Base-by-base conservation (phyloP, 2,113 vertebrate species). In the Paracanthobrama guichenoti region DNA sequence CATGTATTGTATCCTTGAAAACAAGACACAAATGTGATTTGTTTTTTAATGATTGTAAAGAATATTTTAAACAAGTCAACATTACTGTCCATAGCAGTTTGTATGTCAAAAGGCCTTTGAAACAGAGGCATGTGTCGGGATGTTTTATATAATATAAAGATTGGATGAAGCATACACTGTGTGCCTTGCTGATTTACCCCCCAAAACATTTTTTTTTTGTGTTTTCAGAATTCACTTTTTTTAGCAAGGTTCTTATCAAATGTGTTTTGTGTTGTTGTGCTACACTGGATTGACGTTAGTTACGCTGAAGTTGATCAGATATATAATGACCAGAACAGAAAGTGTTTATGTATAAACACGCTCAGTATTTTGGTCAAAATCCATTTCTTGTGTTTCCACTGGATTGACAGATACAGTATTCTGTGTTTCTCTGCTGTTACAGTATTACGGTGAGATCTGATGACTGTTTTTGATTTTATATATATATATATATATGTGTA, bases 131-230 rank as follows among this genome's bases (percentile, higher is more conserved):
- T 39, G 55, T 48, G 24, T 73, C 24, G 22, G 11, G n/a, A 46
- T 48, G 44, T 76, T 55, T 76, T 4, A 31, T 18, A 22, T 26
- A 18, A 44, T 28, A 20, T 2, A 1, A 35, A 26, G 10, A 55
- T 62, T n/a, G 76, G 14, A 48, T 48, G 39, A 64, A 79, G 59
- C 59, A 26, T 46, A 62, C 35, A 62, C 14, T 39, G 3, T 28
- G 77, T 79, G 77, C 77, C 59, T 64, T 78, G 53, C 76, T 28
- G n/a, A n/a, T n/a, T n/a, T n/a, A n/a, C n/a, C n/a, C n/a, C n/a
- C n/a, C n/a, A n/a, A n/a, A n/a, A n/a, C n/a, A n/a, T n/a, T n/a
- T n/a, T n/a, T n/a, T n/a, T n/a, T n/a, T n/a, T n/a, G n/a, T n/a
- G n/a, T 55, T 57, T 76, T 10, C 16, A 60, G 6, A 60, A 78